Conservation (phyloP, 2,113 vertebrate species). For the Mormyrus iriodes region DNA sequence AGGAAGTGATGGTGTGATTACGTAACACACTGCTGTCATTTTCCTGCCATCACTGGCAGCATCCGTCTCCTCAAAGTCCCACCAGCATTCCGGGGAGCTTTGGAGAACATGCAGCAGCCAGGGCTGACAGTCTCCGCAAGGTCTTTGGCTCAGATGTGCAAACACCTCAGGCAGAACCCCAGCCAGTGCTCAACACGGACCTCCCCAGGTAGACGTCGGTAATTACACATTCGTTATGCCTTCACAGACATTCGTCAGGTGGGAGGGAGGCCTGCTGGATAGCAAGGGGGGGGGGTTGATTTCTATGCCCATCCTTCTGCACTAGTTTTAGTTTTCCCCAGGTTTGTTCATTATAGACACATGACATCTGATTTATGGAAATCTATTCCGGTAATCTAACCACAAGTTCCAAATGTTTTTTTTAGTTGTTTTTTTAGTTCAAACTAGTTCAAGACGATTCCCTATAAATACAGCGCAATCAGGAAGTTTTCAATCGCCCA, state of each 20-base stretch:
- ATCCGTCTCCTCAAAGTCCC: not conserved
- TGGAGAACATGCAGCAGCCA: not conserved
- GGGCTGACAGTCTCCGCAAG: not conserved
- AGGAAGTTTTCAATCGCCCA: not conserved
- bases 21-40: not conserved
- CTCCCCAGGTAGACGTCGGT: not conserved
- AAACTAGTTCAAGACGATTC: not conserved
- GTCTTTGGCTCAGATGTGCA: not conserved
- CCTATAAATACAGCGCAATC: not conserved
- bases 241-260: not conserved
- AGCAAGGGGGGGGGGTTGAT: not conserved
- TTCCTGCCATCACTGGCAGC: not conserved
- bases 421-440: too few species aligned
- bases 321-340: not conserved
- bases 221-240: slow-evolving; percentile 14
- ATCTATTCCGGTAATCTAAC: slow-evolving; percentile 6
- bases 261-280: not conserved
- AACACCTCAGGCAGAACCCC: not conserved
- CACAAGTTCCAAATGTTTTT: not conserved
- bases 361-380: slow-evolving; percentile 4
- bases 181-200: too few species aligned
- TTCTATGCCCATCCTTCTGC: not conserved
- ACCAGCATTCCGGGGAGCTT: not conserved
- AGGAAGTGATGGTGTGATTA: not conserved
- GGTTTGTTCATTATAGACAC: not conserved